Evolutionary conservation across 1,140 invertebrate species (phyloP).

Genomic region (Pygmarrhopalites habei): DNA sequence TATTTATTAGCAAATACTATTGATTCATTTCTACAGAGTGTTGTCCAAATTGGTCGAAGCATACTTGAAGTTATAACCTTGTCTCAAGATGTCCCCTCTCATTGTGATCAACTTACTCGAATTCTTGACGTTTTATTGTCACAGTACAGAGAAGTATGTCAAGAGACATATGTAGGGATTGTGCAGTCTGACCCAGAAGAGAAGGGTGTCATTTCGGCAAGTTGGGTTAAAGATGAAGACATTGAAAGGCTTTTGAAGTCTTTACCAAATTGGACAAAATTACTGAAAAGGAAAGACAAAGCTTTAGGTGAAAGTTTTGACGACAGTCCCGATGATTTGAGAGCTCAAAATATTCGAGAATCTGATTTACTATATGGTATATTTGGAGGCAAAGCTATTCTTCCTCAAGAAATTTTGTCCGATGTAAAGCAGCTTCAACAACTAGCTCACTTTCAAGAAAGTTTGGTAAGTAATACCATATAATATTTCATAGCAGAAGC

Average conservation of each 20-base stretch:
- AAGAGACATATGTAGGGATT: slow-evolving; percentile 64
- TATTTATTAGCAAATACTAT: no score
- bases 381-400: slow-evolving; percentile 41
- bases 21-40: slow-evolving; percentile 58
- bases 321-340: slow-evolving; percentile 66
- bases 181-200: slow-evolving; percentile 73
- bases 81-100: slow-evolving; percentile 63
- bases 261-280: slow-evolving; percentile 70
- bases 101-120: slow-evolving; percentile 60
- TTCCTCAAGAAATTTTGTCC: slow-evolving; percentile 71
- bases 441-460: slow-evolving; percentile 82
- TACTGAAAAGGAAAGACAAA: slow-evolving; percentile 52
- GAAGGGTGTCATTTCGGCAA: slow-evolving; percentile 71
- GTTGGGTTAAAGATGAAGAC: slow-evolving; percentile 90
- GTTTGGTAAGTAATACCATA: slow-evolving; percentile 75
- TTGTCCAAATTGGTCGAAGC: slow-evolving; percentile 62
- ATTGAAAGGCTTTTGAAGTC: slow-evolving; percentile 64
- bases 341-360: slow-evolving; percentile 74
- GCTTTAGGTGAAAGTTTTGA: slow-evolving; percentile 49
- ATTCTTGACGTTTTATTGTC: slow-evolving; percentile 61
- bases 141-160: slow-evolving; percentile 68
- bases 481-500: background rate
- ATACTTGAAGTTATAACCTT: slow-evolving; percentile 60
- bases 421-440: slow-evolving; percentile 69
- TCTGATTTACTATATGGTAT: slow-evolving; percentile 82